Evolutionary conservation across 2,797 vertebrate genomes (phyloP), one percentile per base, ranked within the genome.

Genomic region (Neosilurus hyrtlii): DNA sequence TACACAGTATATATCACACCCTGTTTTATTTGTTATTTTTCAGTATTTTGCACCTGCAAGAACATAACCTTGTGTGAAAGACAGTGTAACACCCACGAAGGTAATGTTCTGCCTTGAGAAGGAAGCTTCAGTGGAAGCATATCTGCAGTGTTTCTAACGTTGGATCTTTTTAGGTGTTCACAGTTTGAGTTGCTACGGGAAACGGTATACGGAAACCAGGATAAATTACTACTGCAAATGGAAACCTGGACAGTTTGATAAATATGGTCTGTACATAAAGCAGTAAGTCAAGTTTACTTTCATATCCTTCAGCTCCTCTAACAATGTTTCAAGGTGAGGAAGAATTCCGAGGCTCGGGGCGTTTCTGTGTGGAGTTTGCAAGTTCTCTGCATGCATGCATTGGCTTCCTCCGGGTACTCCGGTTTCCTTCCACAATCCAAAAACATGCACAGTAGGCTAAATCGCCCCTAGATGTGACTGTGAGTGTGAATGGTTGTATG

Each of bases 41-140:
- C 88, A 93, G 92, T 0, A 11, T 52, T 0, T 0, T 91, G 89
- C 85, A 56, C 2, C 2, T 14, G 72, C 12, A 0, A 0, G 0
- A 7, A 73, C 2, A 51, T 84, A 14, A 61, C 56, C 11, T 73
- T 11, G 9, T 71, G 9, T 24, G 84, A 86, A 84, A 18, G 86
- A 16, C 79, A 86, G 82, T 94, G 93, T 80, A 18, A n/a, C 49
- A 43, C 78, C 84, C 82, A 83, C 15, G 71, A 86, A 89, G 93
- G 94, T 94, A 91, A 89, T 4, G 30, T 43, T 30, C 24, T n/a
- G 20, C 37, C 9, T 5, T 66, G 5, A 49, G 7, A 63, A 24
- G 3, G 1, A 75, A 15, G 35, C 22, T 26, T 63, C 75, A 15
- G 12, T 49, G 49, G 22, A 1, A 43, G 11, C 22, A 22, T 61